These are phyloP conservation scores for Drosophila sulfurigaster DNA, from an alignment of 1,140 invertebrate genomes.

Conservation along the genomic window DNA sequence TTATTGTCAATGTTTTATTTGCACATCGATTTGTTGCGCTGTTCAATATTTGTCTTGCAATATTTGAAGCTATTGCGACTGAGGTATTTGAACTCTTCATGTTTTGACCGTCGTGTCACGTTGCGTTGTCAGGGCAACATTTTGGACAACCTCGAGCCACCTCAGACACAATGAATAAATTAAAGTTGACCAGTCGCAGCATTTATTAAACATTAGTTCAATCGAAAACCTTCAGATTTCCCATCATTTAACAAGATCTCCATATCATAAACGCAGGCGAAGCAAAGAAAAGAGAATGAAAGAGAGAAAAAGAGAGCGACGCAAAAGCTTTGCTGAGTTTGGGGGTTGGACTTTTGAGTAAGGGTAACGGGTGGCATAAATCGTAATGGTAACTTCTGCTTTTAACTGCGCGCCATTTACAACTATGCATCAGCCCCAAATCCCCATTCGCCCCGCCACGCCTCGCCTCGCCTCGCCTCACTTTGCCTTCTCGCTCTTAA, in stretches of 20 bases:
- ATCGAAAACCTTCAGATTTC: slow-evolving; percentile 3
- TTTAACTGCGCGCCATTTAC: slow-evolving; percentile 24
- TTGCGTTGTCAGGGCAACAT: slow-evolving; percentile 30
- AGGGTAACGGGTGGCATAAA: background rate
- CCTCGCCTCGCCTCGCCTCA: background rate
- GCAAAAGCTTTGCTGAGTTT: slow-evolving; percentile 23
- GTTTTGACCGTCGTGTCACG: slow-evolving; percentile 26
- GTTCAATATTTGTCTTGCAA: slow-evolving; percentile 5
- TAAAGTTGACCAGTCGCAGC: background rate
- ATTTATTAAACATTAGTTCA: slow-evolving; percentile 15
- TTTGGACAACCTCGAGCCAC: slow-evolving; percentile 1
- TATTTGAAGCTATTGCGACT: background rate
- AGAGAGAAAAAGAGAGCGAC: background rate
- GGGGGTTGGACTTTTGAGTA: background rate
- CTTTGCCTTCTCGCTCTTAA: background rate
- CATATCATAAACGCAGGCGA: background rate
- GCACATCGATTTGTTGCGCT: slow-evolving; percentile 1
- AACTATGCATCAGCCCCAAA: background rate
- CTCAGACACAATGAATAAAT: slow-evolving; percentile 6
- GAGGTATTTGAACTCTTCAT: slow-evolving; percentile 35
- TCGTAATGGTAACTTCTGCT: slow-evolving; percentile 8
- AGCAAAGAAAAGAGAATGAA: background rate
- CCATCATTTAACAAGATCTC: slow-evolving; percentile 1
- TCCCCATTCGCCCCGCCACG: background rate
- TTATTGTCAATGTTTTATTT: slow-evolving; percentile 8